Evolutionary conservation across 2,888 invertebrate genomes (phyloP).

Genomic region (Hydrotaea diabolus): DNA sequence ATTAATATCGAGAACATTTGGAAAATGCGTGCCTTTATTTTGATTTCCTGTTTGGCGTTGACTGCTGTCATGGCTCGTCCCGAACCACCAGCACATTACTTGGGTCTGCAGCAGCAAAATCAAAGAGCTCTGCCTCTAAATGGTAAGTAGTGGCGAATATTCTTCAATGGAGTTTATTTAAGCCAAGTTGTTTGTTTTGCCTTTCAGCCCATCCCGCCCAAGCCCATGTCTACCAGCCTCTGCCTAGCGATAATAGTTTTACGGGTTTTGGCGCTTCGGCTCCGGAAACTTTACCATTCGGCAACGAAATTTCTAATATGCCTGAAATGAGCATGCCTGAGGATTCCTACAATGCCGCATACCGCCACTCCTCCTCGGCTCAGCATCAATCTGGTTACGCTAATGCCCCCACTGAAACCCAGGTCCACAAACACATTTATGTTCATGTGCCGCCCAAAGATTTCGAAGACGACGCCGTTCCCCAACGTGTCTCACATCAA

Average conservation of each 20-base stretch:
- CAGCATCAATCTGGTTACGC: conserved; percentile 73
- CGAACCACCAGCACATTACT: conserved; percentile 74
- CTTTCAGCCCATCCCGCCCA: conserved; percentile 30
- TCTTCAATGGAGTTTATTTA: background rate
- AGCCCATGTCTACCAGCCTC: conserved; percentile 74
- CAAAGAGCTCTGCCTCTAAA: conserved; percentile 81
- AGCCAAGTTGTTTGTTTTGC: background rate
- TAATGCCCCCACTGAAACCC: conserved; percentile 73
- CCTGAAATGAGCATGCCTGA: conserved; percentile 60
- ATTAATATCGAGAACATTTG: conserved; percentile 10
- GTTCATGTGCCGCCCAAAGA: conserved; percentile 80
- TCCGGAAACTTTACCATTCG: conserved; percentile 43
- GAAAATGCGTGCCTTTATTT: conserved; percentile 77
- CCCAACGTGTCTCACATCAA: conserved; percentile 76
- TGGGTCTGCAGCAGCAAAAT: conserved; percentile 72
- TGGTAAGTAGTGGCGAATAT: conserved; percentile 72
- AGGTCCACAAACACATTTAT: conserved; percentile 79
- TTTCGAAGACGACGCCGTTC: conserved; percentile 76
- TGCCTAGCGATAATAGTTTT: conserved; percentile 74
- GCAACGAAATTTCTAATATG: background rate
- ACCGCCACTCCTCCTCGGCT: conserved; percentile 72
- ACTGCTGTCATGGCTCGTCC: conserved; percentile 75
- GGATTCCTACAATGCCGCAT: conserved; percentile 77
- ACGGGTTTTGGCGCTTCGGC: conserved; percentile 70
- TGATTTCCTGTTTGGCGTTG: conserved; percentile 77